Conservation (phyloP, 1,140 invertebrate species). For the Phymorhynchus buccinoides region DNA sequence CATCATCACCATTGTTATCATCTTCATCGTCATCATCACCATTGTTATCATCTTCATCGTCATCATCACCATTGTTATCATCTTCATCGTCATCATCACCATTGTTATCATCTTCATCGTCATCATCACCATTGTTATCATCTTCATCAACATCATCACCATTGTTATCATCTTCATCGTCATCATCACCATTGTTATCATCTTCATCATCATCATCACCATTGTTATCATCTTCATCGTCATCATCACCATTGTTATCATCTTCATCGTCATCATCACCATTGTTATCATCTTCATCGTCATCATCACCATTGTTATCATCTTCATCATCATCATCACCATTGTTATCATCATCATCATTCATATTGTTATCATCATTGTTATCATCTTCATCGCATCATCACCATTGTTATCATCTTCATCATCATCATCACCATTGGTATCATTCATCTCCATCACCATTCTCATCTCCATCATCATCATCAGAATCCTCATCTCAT, state of each 20-base stretch:
- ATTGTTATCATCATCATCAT: too few relatives aligned
- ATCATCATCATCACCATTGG: background rate
- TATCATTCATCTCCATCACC: background rate
- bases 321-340: background rate
- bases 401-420: slow-evolving; percentile 1
- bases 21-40: too few relatives aligned
- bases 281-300: slow-evolving; percentile 21
- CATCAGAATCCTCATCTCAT: slow-evolving; percentile 17
- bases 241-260: slow-evolving; percentile 22
- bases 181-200: background rate
- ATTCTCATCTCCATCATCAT: slow-evolving; percentile 12
- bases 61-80: background rate
- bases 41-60: too few relatives aligned
- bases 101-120: slow-evolving; percentile 8
- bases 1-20: too few relatives aligned
- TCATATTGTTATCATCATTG: background rate
- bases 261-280: slow-evolving; percentile 27
- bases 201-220: slow-evolving; percentile 25
- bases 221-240: slow-evolving; percentile 8
- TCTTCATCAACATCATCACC: slow-evolving; percentile 39
- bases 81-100: background rate
- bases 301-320: slow-evolving; percentile 12
- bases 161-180: slow-evolving; percentile 15
- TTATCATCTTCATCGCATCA: slow-evolving; percentile 14
- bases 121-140: slow-evolving; percentile 28